Base-by-base conservation (phyloP, 2,888 invertebrate genomes). In the Aquatica leii region DNA sequence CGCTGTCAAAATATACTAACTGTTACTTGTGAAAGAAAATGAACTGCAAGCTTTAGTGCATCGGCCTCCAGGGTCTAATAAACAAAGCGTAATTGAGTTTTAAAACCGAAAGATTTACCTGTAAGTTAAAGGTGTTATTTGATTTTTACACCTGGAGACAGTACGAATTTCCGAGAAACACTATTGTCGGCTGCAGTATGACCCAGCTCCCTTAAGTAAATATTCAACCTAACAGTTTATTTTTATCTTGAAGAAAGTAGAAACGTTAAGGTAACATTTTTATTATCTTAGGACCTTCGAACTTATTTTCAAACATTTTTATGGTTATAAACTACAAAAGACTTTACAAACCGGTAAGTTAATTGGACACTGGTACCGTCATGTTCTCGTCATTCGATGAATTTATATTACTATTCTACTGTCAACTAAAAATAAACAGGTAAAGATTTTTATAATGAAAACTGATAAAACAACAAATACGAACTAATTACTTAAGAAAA, bases 131-230 rank as follows among this genome's bases (percentile, higher is more conserved):
- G 65, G 66, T 65, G 60, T 68, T 66, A 58, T 68, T 68, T 68
- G 68, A 68, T 67, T 69, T 66, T 69, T 68, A 69, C 69, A 69
- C 68, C 68, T 69, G 68, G 65, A 63, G 59, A 59, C 59, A 60
- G 59, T 56, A 54, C 51, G 52, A 43, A 65, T 54, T 64, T 65
- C 65, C 49, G 49, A 60, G 65, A 65, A 65, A 60, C 40, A 17
- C 60, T 24, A 60, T 60, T 65, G 60, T 60, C 65, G 65, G 57
- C 55, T 51, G 59, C 55, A 59, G 63, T 65, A 65, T 60, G 59
- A 64, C 55, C 58, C n/a, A 35, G 49, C 53, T 58, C 58, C 62
- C 50, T 62, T 50, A 24, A 43, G 35, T 21, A 58, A 62, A 62
- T 37, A 53, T 24, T 59, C 49, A 20, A 53, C 54, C 50, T 49